Percentiles rank a stretch among this genome's conserved stretches.
Evolutionary conservation across 2,113 vertebrate species (phyloP).

Genomic region (Varanus komodoensis): DNA sequence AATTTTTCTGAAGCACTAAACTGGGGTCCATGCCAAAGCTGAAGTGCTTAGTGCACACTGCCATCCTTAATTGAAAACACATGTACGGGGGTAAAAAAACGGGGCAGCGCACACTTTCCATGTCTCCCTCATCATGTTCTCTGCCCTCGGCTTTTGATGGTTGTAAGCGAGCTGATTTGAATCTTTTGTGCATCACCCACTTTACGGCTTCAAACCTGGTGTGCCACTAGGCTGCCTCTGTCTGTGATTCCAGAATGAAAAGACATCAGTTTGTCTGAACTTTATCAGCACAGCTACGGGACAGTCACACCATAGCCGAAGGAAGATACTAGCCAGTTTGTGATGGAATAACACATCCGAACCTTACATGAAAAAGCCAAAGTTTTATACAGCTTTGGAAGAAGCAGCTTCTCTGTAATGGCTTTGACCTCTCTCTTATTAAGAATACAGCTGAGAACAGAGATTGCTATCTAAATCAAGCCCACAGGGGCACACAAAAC

Average conservation of each 20-base stretch:
- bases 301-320: not conserved
- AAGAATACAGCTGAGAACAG: not conserved
- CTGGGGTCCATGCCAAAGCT: no score
- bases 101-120: not conserved
- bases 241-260: not conserved
- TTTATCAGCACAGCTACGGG: not conserved
- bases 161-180: not conserved
- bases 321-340: not conserved
- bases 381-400: not conserved
- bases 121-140: not conserved
- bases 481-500: not conserved
- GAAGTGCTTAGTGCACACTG: no score
- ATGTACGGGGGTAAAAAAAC: not conserved
- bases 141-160: not conserved
- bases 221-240: no score
- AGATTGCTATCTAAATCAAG: slow-evolving; percentile 26
- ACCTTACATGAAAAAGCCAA: not conserved
- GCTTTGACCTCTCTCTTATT: not conserved
- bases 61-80: not conserved
- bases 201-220: not conserved
- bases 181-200: not conserved
- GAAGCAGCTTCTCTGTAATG: slow-evolving; percentile 8
- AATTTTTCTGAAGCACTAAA: no score
- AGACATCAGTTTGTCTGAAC: not conserved
- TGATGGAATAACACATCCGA: not conserved